Evolutionary conservation across 2,797 vertebrate species (phyloP), one percentile per base, ranked within the genome.

Genomic region (Myripristis jacobus): DNA sequence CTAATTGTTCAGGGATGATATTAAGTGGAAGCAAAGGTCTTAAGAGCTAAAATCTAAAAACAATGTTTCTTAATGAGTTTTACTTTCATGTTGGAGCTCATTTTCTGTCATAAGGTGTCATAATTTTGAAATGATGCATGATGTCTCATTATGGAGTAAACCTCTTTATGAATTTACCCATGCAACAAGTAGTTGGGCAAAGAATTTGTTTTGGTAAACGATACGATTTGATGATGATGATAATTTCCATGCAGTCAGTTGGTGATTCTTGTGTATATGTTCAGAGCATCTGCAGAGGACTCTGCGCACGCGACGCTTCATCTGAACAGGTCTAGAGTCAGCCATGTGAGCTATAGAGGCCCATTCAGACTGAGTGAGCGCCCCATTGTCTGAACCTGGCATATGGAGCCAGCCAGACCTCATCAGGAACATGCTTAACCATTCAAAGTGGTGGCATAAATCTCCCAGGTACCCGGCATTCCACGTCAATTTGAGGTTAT

Each of bases 381-480:
- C 85, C 90, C 73, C 83, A 90, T 91, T 91, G 90, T 91, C 90
- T 89, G 77, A 58, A 63, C 75, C 58, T 67, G 21, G 73, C 74
- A 83, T 88, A 83, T 60, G 78, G 81, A 90, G 78, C 79, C 76
- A 70, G 84, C 70, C 86, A 83, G 85, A 90, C 70, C 85, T 84
- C 70, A 89, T 88, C 81, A 83, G 82, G 79, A 92, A 87, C 85
- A 89, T 38, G 69, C 85, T 89, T 87, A 87, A 86, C 81, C 81
- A 91, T 89, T 89, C 83, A 90, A 89, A 88, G 87, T 85, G 77
- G 74, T 70, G 73, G 81, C 77, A 90, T 92, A 89, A 91, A 91
- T 92, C 87, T 90, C 88, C 70, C 73, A 88, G 87, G 88, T 90
- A 88, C 69, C 81, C 62, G 16, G 78, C 81, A 79, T 88, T 89